Base-by-base conservation (phyloP, 2,888 invertebrate genomes). In the Drosophila infuscata region DNA sequence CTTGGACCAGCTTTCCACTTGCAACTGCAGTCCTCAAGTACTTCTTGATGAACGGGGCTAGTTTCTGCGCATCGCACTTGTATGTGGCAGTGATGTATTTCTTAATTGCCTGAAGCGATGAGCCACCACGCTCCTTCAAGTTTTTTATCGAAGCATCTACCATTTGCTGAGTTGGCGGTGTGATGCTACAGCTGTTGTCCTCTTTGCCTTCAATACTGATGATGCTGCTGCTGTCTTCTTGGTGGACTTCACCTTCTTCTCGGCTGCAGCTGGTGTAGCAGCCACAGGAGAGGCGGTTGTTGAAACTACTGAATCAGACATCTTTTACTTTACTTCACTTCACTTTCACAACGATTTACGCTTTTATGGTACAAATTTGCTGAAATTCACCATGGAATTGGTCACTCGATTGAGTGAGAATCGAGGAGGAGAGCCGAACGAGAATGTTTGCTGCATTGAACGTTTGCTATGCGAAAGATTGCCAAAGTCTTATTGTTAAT, bases 41-140 rank as follows among this genome's bases (percentile, higher is more conserved):
- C 73, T 94, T 95, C 78, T 94, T 94, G 83, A 96, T 95, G 93
- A 94, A 95, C 7, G 94, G 94, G 3, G 79, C 76, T 43, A 80
- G 54, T 52, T 80, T 76, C 41, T 79, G 76, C 41, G 74, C 79
- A 58, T 76, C 79, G 54, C 79, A 79, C 38, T 79, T 79, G 53
- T 82, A 82, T 49, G 82, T 79, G 53, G 82, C 73, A 61, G 62
- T 49, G 12, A 81, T 81, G 60, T 76, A 81, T 54, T 81, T 81
- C 53, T 82, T 82, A 8, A 82, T 82, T 51, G 81, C 82, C 71
- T 74, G 30, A 15, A 81, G 79, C 7, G 81, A 81, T 33, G 81
- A 81, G 53, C 81, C 81, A 38, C 82, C 76, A 59, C 81, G 81
- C 60, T 81, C 81, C 64, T 81, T 81, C 29, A 81, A 62, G 54